These are phyloP conservation scores for Strix uralensis DNA, from an alignment of 2,113 vertebrate species.

Conservation along the genomic window DNA sequence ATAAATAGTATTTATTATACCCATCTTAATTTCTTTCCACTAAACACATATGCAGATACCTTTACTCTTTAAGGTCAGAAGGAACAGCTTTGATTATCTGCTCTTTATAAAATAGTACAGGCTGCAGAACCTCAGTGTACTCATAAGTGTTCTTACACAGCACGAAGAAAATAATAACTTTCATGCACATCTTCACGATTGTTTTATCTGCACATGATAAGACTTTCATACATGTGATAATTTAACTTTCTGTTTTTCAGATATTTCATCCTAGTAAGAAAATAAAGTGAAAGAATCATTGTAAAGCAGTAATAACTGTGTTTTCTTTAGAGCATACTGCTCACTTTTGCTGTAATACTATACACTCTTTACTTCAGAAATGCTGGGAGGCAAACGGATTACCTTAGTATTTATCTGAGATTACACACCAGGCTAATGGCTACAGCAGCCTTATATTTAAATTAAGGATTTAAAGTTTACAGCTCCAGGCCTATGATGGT, in stretches of 20 bases:
- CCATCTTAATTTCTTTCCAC: not conserved
- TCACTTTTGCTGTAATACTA: not conserved
- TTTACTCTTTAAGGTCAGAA: not conserved
- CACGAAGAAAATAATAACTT: not conserved
- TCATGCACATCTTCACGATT: accelerated
- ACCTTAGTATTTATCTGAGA: not conserved
- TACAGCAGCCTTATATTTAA: not conserved
- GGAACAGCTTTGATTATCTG: not conserved
- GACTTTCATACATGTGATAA: not conserved
- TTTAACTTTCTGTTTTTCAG: not conserved
- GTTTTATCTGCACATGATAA: not conserved
- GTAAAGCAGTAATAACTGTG: not conserved
- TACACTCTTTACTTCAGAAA: not conserved
- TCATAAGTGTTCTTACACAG: not conserved
- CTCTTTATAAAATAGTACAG: not conserved
- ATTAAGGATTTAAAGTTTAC: not conserved
- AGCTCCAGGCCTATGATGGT: not conserved
- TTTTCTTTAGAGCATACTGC: not conserved
- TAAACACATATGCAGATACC: not conserved
- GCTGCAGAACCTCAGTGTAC: not conserved
- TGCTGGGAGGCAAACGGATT: slow-evolving; percentile 1
- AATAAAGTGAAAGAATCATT: not conserved
- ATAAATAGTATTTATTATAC: not conserved
- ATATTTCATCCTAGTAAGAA: not conserved
- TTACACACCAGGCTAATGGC: not conserved